Conservation (phyloP, 2,888 invertebrate genomes). For the Chymomyza fuscimana region DNA sequence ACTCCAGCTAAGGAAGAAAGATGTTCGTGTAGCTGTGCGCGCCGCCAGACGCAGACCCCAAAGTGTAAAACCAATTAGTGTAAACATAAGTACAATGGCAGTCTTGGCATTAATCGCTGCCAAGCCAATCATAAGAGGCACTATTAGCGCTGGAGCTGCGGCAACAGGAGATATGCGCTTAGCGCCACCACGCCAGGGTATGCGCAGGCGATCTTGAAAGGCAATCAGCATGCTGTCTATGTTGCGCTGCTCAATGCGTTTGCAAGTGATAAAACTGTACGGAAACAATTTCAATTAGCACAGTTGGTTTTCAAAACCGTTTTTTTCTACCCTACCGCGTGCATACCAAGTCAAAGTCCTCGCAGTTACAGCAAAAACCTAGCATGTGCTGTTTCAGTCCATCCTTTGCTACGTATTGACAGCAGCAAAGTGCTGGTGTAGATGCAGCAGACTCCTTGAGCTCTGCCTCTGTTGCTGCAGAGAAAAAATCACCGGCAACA, state of each 20-base stretch:
- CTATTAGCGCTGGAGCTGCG: constrained; percentile 80
- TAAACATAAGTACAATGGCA: constrained; percentile 73
- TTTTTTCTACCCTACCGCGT: constrained; percentile 79
- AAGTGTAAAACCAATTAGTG: constrained; percentile 63
- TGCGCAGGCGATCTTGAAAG: constrained; percentile 81
- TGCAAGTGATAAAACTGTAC: constrained; percentile 63
- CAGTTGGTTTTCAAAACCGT: neutral
- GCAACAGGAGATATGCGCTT: constrained; percentile 81
- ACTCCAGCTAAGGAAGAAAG: constrained; percentile 89
- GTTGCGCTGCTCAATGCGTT: constrained; percentile 51
- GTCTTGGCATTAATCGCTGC: constrained; percentile 80
- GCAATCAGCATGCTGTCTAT: constrained; percentile 79
- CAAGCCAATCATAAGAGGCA: constrained; percentile 80
- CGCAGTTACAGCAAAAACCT: constrained; percentile 83
- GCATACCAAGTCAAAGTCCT: constrained; percentile 82
- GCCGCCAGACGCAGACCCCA: constrained; percentile 70
- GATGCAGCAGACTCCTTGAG: neutral
- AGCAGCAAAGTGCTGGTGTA: constrained; percentile 81
- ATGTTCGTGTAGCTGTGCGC: constrained; percentile 81
- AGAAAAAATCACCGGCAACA: constrained; percentile 36
- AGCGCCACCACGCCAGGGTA: constrained; percentile 83
- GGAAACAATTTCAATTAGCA: neutral
- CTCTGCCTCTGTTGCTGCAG: constrained; percentile 35
- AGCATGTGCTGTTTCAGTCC: constrained; percentile 81
- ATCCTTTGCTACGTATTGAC: constrained; percentile 82